Base-by-base conservation (phyloP, 2,888 invertebrate genomes). In the Creontiades dilutus region DNA sequence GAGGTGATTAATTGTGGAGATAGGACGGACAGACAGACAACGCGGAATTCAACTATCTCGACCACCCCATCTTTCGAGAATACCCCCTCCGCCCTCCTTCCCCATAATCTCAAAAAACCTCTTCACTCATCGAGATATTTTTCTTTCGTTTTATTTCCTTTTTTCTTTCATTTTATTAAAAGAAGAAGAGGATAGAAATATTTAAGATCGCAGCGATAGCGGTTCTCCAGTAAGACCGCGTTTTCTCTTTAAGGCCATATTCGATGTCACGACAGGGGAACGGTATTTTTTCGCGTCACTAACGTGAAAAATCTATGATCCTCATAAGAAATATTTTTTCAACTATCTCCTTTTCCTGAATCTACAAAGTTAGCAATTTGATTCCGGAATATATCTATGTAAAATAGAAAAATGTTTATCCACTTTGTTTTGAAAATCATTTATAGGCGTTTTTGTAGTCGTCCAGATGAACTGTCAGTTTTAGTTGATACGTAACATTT, bases 1-100 rank as follows among this genome's bases (percentile, higher is more conserved):
- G 82, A 82, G 82, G 57, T 85, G 85, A 85, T 85, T 85, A 85
- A 85, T 85, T 85, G 85, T 85, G 55, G n/a, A 55, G 85, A 85
- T 85, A 85, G 28, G 52, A 61, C 85, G 85, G 57, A 57, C 85
- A 57, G 85, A 85, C 85, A 57, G 85, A 85, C 85, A 68, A 85
- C 57, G 85, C 85, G 85, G 85, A 85, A 85, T 85, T 57, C 85
- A 85, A 85, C 57, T 28, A 85, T 85, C 85, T 85, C 85, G n/a
- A 5, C 12, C 4, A 61, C 85, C 82, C 85, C 61, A 85, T 85
- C 85, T 85, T 85, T 61, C 85, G 55, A 85, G 57, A 57, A 57
- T 57, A 37, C 37, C 85, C 85, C 57, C 85, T 2, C 37, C 37
- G 37, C 37, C 37, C 7, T 37, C 37, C 61, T 47, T 55, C 61